phyloP scores from a whole-genome alignment of 2,113 vertebrate species.

The Petroica traversi region DNA sequence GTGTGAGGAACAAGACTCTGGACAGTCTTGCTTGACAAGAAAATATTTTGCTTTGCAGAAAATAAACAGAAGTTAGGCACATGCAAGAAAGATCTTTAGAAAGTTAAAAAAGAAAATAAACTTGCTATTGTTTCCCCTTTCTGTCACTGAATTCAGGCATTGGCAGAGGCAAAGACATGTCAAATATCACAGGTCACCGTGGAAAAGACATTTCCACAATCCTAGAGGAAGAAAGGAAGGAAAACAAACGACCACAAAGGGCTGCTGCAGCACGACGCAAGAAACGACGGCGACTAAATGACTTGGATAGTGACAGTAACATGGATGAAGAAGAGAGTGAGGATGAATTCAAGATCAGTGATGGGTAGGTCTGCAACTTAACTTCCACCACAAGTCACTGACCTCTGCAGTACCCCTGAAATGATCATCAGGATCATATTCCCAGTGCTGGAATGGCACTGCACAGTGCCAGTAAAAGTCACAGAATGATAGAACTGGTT shows the following conservation, averaged over 20 bases:
- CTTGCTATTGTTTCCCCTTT: neutral
- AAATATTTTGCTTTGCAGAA: neutral
- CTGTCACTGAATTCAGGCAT: conserved; percentile 57
- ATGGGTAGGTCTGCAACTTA: conserved; percentile 78
- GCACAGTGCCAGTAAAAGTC: neutral
- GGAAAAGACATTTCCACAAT: conserved; percentile 97
- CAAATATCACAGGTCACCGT: conserved; percentile 85
- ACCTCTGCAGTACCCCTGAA: neutral
- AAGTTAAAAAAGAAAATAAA: neutral
- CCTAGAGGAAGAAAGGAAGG: conserved; percentile 86
- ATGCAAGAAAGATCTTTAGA: neutral
- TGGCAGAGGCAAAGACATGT: conserved; percentile 82
- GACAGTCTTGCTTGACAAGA: neutral
- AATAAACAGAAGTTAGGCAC: neutral
- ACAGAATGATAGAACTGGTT: neutral
- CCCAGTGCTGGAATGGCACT: neutral
- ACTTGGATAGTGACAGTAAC: conserved; percentile 95
- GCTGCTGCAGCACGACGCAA: conserved; percentile 75
- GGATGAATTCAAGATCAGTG: conserved; percentile 94
- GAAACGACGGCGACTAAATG: conserved; percentile 91
- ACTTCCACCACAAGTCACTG: neutral
- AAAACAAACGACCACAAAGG: conserved; percentile 82
- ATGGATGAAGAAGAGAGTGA: conserved; percentile 94
- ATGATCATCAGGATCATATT: neutral
- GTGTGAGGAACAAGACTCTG: neutral